Percentiles rank a stretch among this genome's conserved stretches.
These are phyloP conservation scores for Macrophya alboannulata DNA, from an alignment of 2,888 invertebrate genomes.

Conservation along the genomic window DNA sequence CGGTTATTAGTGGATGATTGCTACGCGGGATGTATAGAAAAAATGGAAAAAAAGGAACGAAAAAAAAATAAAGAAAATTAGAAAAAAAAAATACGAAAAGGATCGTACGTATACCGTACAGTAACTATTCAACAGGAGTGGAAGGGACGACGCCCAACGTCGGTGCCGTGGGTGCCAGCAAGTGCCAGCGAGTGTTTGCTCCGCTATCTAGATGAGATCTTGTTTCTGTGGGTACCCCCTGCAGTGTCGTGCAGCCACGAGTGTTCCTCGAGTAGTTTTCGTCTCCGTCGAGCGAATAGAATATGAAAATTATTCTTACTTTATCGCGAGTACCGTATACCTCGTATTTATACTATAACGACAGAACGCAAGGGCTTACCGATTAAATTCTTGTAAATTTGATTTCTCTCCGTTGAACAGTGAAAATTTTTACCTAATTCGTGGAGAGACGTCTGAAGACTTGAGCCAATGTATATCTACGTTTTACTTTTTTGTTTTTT, in stretches of 20 bases:
- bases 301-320: constrained; percentile 24
- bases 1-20: constrained; percentile 53
- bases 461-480: neutral
- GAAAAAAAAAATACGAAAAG: constrained; percentile 23
- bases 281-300: constrained; percentile 14
- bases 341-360: neutral
- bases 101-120: constrained; percentile 20
- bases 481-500: neutral
- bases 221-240: constrained; percentile 73
- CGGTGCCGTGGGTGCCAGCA: constrained; percentile 65
- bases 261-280: constrained; percentile 43
- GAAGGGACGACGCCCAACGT: constrained; percentile 43
- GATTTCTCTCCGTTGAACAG: neutral
- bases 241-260: constrained; percentile 65
- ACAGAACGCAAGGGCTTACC: too few relatives aligned
- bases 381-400: too few relatives aligned
- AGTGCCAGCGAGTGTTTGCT: constrained; percentile 70
- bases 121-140: constrained; percentile 40
- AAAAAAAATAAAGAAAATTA: neutral
- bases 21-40: constrained; percentile 37
- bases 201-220: constrained; percentile 79
- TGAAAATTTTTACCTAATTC: neutral
- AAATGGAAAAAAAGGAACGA: neutral
- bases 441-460: neutral
- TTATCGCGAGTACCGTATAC: neutral